These are phyloP conservation scores for Netelia inedita DNA, from an alignment of 2,888 invertebrate genomes.

Conservation along the genomic window DNA sequence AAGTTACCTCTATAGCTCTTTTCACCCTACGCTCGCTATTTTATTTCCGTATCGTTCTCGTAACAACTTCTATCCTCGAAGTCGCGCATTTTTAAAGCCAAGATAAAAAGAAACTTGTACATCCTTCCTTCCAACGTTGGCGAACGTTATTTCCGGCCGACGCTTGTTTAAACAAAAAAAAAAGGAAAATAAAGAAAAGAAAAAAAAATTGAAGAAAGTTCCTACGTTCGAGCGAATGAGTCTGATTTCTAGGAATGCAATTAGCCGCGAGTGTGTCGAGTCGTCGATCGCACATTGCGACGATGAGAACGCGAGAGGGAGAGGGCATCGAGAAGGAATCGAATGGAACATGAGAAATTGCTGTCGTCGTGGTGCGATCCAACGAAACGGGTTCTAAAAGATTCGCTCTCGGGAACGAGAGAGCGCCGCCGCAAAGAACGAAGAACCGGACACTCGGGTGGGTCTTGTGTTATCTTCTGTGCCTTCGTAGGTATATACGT, in stretches of 20 bases:
- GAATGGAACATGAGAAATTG: conserved; percentile 66
- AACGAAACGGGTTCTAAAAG: conserved; percentile 67
- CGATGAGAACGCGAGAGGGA: background rate
- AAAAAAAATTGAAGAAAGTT: too few relatives aligned
- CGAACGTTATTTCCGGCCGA: conserved; percentile 41
- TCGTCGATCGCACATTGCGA: conserved; percentile 50
- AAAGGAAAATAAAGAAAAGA: too few relatives aligned
- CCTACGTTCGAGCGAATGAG: conserved; percentile 3
- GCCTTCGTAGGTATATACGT: background rate
- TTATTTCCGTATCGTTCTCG: background rate
- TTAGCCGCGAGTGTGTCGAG: conserved; percentile 57
- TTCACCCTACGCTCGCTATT: background rate
- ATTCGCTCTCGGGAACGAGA: conserved; percentile 48
- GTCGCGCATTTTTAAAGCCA: background rate
- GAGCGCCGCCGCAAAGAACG: conserved; percentile 51
- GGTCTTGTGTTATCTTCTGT: conserved; percentile 23
- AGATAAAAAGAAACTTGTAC: background rate
- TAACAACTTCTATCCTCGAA: background rate
- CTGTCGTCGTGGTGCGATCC: conserved; percentile 58
- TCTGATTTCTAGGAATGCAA: conserved; percentile 59
- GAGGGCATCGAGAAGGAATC: conserved; percentile 26
- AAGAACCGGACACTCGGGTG: conserved; percentile 59
- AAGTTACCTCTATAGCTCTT: background rate
- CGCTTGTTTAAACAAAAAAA: conserved; percentile 27
- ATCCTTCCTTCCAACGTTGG: background rate